Conservation (phyloP, 2,888 invertebrate genomes). For the Phymatocera aterrima region DNA sequence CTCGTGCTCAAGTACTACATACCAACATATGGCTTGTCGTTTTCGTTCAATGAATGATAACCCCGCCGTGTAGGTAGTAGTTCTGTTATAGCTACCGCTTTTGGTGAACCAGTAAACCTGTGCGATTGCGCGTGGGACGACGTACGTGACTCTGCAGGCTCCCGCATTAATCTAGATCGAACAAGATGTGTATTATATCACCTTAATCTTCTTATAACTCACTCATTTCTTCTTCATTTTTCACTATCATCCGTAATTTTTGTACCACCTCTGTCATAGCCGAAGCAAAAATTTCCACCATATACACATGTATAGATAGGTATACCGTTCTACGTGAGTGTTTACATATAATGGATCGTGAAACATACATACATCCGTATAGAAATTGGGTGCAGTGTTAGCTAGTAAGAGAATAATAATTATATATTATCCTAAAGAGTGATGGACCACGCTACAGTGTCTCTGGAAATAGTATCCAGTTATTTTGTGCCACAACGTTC, state of each 20-base stretch:
- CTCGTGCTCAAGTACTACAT: not conserved
- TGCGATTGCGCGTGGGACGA: slow-evolving; percentile 64
- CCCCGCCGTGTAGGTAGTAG: not conserved
- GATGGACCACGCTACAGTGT: slow-evolving; percentile 33
- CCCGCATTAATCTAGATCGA: slow-evolving; percentile 70
- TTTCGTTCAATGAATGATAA: slow-evolving; percentile 11
- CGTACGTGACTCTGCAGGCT: slow-evolving; percentile 61
- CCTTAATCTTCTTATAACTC: slow-evolving; percentile 61
- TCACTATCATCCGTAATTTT: too few species aligned
- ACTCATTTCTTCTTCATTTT: too few species aligned
- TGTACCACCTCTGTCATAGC: too few species aligned
- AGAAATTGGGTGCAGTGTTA: slow-evolving; percentile 11
- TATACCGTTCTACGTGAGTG: too few species aligned
- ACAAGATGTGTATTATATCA: slow-evolving; percentile 60
- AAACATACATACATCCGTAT: not conserved
- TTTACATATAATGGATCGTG: too few species aligned
- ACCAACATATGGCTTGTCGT: not conserved
- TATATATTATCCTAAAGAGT: slow-evolving; percentile 43
- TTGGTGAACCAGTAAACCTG: not conserved
- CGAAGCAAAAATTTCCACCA: too few species aligned
- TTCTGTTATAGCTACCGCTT: not conserved
- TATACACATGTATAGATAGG: too few species aligned
- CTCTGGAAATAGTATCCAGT: slow-evolving; percentile 31
- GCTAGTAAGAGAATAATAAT: slow-evolving; percentile 42
- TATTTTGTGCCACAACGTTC: slow-evolving; percentile 32